A percentile compares a stretch with the other conserved stretches of the same genome.
phyloP scores from a whole-genome alignment of 2,113 vertebrate species.

The Oriolus oriolus region DNA sequence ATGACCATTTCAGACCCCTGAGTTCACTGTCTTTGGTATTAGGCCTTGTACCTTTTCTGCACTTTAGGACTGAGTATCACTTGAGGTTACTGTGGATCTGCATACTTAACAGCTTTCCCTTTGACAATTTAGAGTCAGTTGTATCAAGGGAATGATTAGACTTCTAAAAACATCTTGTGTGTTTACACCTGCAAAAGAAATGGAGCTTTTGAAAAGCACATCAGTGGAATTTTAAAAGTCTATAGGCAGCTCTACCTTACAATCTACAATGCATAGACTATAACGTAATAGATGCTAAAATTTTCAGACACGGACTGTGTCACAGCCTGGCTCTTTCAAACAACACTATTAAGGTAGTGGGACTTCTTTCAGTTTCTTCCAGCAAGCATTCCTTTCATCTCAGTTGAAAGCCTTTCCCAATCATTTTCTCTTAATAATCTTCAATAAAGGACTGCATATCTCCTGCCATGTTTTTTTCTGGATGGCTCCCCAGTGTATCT shows the following conservation, averaged over 20 bases:
- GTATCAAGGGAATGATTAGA: neutral
- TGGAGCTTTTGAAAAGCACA: neutral
- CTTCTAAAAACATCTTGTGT: neutral
- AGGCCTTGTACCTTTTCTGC: neutral
- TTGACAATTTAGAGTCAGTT: neutral
- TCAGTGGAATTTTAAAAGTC: neutral
- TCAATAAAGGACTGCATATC: neutral
- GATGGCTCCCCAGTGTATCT: neutral
- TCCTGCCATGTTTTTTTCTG: neutral
- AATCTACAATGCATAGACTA: neutral
- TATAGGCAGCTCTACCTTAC: neutral
- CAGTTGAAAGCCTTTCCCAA: neutral
- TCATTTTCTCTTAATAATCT: neutral
- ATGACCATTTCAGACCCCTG: neutral
- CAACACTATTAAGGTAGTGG: neutral
- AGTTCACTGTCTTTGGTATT: neutral
- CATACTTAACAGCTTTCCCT: neutral
- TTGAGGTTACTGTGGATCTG: neutral
- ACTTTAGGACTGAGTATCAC: neutral
- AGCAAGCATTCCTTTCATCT: neutral
- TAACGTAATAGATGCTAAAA: neutral
- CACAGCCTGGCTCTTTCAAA: neutral
- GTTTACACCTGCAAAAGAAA: neutral
- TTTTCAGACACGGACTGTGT: neutral
- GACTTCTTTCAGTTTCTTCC: neutral